These are phyloP conservation scores for Aegypius monachus DNA, from an alignment of 2,113 vertebrate genomes.

Conservation along the genomic window DNA sequence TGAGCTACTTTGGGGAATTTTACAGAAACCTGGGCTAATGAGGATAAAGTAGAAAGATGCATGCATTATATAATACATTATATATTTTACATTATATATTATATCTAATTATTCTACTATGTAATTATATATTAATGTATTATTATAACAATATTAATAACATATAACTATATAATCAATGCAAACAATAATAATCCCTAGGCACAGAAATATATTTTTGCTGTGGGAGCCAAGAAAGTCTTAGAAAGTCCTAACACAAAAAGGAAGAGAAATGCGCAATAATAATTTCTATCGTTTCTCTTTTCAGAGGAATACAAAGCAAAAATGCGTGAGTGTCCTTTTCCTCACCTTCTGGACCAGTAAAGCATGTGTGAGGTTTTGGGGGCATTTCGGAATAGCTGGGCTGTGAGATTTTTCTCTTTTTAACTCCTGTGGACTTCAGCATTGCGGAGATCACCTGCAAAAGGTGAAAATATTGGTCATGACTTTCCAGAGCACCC, in stretches of 20 bases:
- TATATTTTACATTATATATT: neutral
- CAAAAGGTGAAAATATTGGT: neutral
- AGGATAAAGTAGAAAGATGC: too few species aligned
- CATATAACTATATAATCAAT: too few species aligned
- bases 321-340: neutral
- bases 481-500: neutral
- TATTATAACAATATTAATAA: too few species aligned
- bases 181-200: neutral
- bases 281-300: rapidly evolving
- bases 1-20: neutral
- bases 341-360: neutral
- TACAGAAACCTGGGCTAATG: neutral
- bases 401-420: neutral
- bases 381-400: neutral
- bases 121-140: too few species aligned
- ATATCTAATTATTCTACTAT: neutral
- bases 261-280: rapidly evolving
- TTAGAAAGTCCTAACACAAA: rapidly evolving
- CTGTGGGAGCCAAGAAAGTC: neutral
- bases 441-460: rapidly evolving
- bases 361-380: rapidly evolving
- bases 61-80: neutral
- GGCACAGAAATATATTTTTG: neutral
- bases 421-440: neutral
- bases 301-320: neutral